A percentile compares a stretch with the other conserved stretches of the same genome.
phyloP scores from a whole-genome alignment of 2,888 invertebrate species.

The Girardia tigrina region DNA sequence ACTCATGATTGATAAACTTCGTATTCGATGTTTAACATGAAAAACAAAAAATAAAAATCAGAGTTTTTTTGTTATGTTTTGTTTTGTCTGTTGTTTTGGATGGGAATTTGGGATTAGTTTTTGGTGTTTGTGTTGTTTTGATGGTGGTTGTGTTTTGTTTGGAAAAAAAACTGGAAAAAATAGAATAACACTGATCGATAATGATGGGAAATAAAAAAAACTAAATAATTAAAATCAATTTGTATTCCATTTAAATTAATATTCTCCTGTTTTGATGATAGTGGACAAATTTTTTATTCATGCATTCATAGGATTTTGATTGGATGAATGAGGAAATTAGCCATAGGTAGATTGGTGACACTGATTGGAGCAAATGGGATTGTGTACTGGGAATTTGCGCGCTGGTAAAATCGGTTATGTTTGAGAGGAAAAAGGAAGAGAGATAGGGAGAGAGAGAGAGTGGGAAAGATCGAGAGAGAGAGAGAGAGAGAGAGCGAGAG shows the following conservation, averaged over 20 bases:
- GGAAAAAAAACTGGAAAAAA: not conserved
- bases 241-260: constrained; percentile 23
- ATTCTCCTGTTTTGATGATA: not conserved
- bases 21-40: too few relatives aligned
- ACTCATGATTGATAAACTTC: too few relatives aligned
- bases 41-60: too few relatives aligned
- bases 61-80: too few relatives aligned
- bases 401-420: too few relatives aligned
- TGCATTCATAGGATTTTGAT: not conserved
- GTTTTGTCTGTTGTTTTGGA: too few relatives aligned
- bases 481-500: not conserved
- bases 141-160: not conserved
- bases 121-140: not conserved
- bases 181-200: not conserved
- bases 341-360: constrained; percentile 7
- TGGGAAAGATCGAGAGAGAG: not conserved
- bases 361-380: not conserved
- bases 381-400: not conserved
- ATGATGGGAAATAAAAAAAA: not conserved
- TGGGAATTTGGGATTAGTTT: too few relatives aligned
- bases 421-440: too few relatives aligned
- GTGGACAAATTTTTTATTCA: constrained; percentile 21
- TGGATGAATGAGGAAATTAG: not conserved
- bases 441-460: not conserved
- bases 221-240: constrained; percentile 13